Conservation (phyloP, 1,140 invertebrate genomes). For the Drosophila sp. region DNA sequence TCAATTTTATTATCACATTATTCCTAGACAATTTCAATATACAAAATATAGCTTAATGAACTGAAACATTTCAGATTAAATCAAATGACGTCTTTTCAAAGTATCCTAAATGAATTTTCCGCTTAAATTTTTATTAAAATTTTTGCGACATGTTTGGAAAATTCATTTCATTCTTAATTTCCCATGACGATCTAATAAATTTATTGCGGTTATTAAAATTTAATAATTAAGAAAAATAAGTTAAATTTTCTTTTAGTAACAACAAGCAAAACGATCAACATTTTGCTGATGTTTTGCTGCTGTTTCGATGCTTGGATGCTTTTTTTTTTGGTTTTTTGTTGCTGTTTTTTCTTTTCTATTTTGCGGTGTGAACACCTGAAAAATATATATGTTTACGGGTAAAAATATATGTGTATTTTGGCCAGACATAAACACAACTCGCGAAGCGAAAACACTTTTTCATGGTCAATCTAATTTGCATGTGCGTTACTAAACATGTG, state of each 20-base stretch:
- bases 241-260: neutral
- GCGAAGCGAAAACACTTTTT: slow-evolving; percentile 50
- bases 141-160: slow-evolving; percentile 14
- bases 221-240: slow-evolving; percentile 6
- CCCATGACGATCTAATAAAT: slow-evolving; percentile 15
- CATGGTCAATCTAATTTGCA: slow-evolving; percentile 61
- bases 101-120: slow-evolving; percentile 18
- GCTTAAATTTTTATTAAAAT: slow-evolving; percentile 15
- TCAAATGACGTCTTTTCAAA: slow-evolving; percentile 13
- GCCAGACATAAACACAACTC: slow-evolving; percentile 39
- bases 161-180: slow-evolving; percentile 15
- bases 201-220: slow-evolving; percentile 17
- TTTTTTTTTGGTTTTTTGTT: neutral
- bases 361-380: slow-evolving; percentile 37
- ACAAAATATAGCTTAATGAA: neutral
- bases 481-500: slow-evolving; percentile 42
- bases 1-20: neutral
- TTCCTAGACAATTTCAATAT: neutral
- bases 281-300: too few species aligned
- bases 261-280: too few species aligned
- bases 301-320: too few species aligned
- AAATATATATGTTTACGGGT: slow-evolving; percentile 43
- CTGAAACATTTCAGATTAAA: neutral
- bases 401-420: slow-evolving; percentile 24
- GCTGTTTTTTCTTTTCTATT: neutral